These are phyloP conservation scores for Pituophis catenifer DNA, from an alignment of 2,113 vertebrate species.

Conservation along the genomic window DNA sequence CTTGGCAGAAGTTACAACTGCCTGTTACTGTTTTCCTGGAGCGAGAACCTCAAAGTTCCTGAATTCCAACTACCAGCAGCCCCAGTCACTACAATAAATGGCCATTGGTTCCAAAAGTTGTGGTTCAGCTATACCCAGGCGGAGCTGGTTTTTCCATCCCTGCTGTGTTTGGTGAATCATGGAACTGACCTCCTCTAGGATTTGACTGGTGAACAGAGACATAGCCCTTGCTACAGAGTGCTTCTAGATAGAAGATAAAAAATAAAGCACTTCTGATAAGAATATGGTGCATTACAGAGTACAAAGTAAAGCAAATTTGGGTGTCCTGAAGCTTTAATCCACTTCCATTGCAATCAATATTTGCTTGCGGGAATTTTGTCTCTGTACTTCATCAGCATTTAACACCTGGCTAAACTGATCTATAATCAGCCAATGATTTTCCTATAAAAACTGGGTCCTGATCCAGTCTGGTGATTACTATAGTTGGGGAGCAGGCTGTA, in stretches of 20 bases:
- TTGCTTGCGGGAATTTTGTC: not conserved
- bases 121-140: not conserved
- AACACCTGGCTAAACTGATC: not conserved
- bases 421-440: not conserved
- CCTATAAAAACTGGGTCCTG: not conserved
- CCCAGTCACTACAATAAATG: not conserved
- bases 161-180: not conserved
- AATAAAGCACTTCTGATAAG: not conserved
- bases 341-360: not conserved
- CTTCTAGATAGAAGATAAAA: not conserved
- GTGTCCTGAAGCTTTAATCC: not conserved
- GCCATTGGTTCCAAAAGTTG: not conserved
- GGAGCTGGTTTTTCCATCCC: not conserved
- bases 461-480: not conserved
- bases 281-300: too few species aligned
- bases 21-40: not conserved
- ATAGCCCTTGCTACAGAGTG: not conserved
- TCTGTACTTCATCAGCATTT: not conserved
- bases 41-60: not conserved
- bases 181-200: not conserved
- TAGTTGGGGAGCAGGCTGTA: not conserved
- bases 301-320: not conserved
- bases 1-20: not conserved
- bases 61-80: not conserved
- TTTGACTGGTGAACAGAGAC: not conserved